Evolutionary conservation across 2,113 vertebrate genomes (phyloP).

Genomic region (Paedocypris sp.): DNA sequence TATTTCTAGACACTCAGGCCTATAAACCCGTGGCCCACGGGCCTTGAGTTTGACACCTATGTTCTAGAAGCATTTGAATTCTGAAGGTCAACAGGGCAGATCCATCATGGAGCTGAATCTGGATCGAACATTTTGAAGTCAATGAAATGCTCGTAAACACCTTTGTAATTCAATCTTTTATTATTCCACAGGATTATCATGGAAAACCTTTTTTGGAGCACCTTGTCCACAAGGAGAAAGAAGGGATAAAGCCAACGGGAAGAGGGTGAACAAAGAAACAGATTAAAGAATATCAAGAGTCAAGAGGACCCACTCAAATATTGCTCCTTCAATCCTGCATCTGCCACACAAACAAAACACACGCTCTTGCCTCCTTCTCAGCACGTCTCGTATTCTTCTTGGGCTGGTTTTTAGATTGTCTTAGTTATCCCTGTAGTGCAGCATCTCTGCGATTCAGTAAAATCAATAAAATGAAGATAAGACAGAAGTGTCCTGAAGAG

Average conservation of each 20-base stretch:
- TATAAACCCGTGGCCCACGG: no score
- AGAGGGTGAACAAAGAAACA: conserved; percentile 50
- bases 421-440: conserved; percentile 63
- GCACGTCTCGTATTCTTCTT: conserved; percentile 17
- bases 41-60: no score
- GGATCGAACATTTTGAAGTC: no score
- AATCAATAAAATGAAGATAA: conserved; percentile 58
- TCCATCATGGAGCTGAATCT: no score
- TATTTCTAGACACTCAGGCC: no score
- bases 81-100: no score
- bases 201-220: conserved; percentile 66
- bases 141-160: conserved; percentile 43
- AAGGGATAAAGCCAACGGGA: conserved; percentile 36
- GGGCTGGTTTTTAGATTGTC: conserved; percentile 62
- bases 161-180: conserved; percentile 65
- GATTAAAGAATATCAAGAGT: conserved; percentile 56
- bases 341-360: conserved; percentile 50
- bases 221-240: conserved; percentile 54
- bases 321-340: conserved; percentile 55
- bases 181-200: conserved; percentile 63
- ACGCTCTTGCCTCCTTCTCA: conserved; percentile 44
- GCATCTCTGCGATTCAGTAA: conserved; percentile 60
- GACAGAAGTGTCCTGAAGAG: conserved; percentile 48
- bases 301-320: conserved; percentile 56
- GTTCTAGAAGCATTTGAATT: no score